These are phyloP conservation scores for Caenorhabditis angaria DNA, from an alignment of 2,888 invertebrate species.

Conservation along the genomic window DNA sequence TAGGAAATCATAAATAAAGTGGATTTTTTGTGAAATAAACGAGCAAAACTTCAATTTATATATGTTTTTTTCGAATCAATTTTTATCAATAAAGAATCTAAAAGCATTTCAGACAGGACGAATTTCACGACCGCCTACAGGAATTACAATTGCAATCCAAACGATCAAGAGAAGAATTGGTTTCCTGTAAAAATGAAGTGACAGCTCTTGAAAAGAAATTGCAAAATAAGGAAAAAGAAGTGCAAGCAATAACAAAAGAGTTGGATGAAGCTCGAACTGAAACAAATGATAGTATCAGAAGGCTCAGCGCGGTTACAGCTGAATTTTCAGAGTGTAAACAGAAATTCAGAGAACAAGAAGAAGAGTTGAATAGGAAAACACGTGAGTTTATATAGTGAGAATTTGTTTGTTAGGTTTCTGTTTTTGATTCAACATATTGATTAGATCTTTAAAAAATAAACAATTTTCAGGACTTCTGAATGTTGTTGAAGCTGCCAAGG, in stretches of 20 bases:
- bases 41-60: too few species aligned
- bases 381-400: constrained; percentile 32
- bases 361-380: constrained; percentile 60
- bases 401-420: constrained; percentile 19
- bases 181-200: constrained; percentile 69
- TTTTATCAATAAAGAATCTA: too few species aligned
- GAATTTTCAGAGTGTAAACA: constrained; percentile 54
- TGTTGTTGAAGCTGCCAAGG: constrained; percentile 65
- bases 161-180: constrained; percentile 66
- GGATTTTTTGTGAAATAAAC: too few species aligned
- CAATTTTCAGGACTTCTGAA: constrained; percentile 54
- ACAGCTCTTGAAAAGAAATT: constrained; percentile 66
- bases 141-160: constrained; percentile 70
- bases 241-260: constrained; percentile 66
- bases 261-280: constrained; percentile 64
- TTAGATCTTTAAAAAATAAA: background rate
- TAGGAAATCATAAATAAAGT: too few species aligned
- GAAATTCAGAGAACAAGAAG: constrained; percentile 60
- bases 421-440: too few species aligned
- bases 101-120: constrained; percentile 66
- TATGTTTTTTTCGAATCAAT: too few species aligned
- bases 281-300: constrained; percentile 59
- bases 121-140: constrained; percentile 71
- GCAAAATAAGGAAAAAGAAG: constrained; percentile 67
- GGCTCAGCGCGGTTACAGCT: constrained; percentile 45